A percentile compares a stretch with the other conserved stretches of the same genome.
Evolutionary conservation across 2,797 vertebrate genomes (phyloP).

Genomic region (Syndactyla subalaris): DNA sequence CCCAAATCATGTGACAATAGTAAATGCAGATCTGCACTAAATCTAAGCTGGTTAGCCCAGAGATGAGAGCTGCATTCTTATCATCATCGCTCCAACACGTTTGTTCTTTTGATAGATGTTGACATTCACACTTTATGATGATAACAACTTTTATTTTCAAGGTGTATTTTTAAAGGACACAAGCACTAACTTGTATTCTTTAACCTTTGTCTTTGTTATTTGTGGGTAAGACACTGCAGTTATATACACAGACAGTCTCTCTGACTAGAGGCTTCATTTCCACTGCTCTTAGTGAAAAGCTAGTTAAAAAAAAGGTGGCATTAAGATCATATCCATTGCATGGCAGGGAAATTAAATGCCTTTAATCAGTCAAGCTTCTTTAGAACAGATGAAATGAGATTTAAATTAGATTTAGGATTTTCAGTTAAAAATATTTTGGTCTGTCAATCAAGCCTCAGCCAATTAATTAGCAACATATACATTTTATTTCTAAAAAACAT

Average conservation of each 20-base stretch:
- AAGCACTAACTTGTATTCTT: not conserved
- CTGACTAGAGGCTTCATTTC: not conserved
- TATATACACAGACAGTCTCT: not conserved
- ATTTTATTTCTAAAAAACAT: slow-evolving; percentile 17
- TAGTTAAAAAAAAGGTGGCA: not conserved
- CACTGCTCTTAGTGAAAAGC: not conserved
- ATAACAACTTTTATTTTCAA: not conserved
- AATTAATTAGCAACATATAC: slow-evolving; percentile 8
- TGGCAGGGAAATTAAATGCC: not conserved
- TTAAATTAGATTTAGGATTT: slow-evolving; percentile 34
- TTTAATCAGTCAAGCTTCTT: slow-evolving; percentile 41
- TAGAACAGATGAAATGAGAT: slow-evolving; percentile 30
- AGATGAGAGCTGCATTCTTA: not conserved
- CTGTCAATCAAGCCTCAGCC: slow-evolving; percentile 20
- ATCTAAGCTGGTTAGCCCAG: not conserved
- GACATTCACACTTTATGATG: not conserved
- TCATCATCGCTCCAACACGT: not conserved
- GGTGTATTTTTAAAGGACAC: not conserved
- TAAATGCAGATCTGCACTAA: not conserved
- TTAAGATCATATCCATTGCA: not conserved
- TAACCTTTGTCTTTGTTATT: not conserved
- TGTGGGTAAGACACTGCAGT: not conserved
- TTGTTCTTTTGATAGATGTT: not conserved
- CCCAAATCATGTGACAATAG: not conserved
- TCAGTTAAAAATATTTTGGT: slow-evolving; percentile 41